Evolutionary conservation across 2,113 vertebrate species (phyloP).

Genomic region (Pteropus alecto): DNA sequence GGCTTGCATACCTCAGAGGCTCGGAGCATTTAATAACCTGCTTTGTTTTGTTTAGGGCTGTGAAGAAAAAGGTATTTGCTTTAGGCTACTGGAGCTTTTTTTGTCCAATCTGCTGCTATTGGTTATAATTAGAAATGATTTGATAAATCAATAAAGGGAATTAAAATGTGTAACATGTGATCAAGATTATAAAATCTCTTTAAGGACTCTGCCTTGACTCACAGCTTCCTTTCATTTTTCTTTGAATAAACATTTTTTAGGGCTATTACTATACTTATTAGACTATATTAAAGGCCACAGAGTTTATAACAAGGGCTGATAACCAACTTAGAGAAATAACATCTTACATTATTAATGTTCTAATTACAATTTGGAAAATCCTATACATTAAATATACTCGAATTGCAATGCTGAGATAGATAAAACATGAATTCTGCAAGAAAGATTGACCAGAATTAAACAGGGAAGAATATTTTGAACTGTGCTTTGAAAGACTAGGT

Average conservation of each 20-base stretch:
- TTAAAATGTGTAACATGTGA: neutral
- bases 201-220: neutral
- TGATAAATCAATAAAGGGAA: neutral
- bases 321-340: neutral
- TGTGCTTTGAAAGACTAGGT: neutral
- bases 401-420: neutral
- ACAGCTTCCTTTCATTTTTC: neutral
- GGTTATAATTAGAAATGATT: slow-evolving; percentile 20
- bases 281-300: neutral
- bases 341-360: neutral
- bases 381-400: neutral
- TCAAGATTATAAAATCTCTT: neutral
- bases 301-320: neutral
- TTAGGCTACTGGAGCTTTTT: neutral
- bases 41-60: neutral
- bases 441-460: neutral
- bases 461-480: neutral
- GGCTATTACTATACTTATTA: neutral
- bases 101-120: neutral
- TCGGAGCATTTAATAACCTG: neutral
- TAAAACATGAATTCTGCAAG: neutral
- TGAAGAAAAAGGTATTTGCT: slow-evolving; percentile 4
- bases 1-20: neutral
- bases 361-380: neutral
- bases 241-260: neutral